Evolutionary conservation across 2,888 invertebrate genomes (phyloP), one percentile per base, ranked within the genome.

Genomic region (Osmoderma eremita): DNA sequence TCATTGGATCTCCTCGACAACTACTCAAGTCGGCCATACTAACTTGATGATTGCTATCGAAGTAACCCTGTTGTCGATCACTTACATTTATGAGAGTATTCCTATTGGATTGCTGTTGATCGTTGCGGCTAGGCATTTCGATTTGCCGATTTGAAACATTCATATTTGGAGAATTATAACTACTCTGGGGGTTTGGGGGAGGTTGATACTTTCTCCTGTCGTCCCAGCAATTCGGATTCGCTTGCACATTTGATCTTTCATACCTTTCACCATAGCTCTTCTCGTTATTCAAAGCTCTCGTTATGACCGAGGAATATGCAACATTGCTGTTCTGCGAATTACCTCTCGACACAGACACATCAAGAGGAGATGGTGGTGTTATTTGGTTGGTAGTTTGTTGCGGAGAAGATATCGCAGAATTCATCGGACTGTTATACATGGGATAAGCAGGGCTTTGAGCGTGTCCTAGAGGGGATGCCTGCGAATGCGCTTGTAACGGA

Each of bases 251-350:
- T 18, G 73, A 50, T 70, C 86, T 81, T 69, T 87, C 87, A 79
- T 84, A 88, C 72, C 87, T 81, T 74, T 87, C 87, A 73, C 82
- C 71, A 69, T 78, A 80, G 70, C 78, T 85, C 80, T 90, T 89
- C 72, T 88, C 87, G 64, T 87, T 83, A 70, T 88, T 89, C 75
- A 90, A 80, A 74, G 92, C 89, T 76, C 91, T 85, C 42, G 91
- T 92, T 76, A 94, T 94, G 69, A 94, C 93, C 72, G 93, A 93
- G 58, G 93, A 90, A 80, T 94, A 93, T 65, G 89, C 92, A 69
- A 92, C 90, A 69, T 78, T 81, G 76, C 83, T 85, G 71, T 83
- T 84, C 74, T 85, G 85, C 0, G 86, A 83, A 42, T 88, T 86
- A 3, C 90, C 87, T 69, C 91, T 82, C 2, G 90, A 85, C 10